Base-by-base conservation (phyloP, 1,140 invertebrate species). In the Drosophila virilis region DNA sequence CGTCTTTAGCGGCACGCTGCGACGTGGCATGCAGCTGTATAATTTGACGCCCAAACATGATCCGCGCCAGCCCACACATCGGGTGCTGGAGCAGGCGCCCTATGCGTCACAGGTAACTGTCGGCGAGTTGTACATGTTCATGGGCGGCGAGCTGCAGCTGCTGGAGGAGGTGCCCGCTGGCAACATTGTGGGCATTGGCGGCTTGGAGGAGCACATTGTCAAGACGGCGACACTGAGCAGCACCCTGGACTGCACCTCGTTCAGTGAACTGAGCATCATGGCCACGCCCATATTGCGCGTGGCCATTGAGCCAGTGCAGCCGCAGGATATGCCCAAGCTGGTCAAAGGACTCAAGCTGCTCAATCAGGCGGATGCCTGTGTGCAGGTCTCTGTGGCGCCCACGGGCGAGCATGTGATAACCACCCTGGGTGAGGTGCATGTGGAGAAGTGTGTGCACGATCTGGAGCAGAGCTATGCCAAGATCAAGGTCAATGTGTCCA, bases 371-470 rank as follows among this genome's bases (percentile, higher is more conserved):
- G 98, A 99, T 93, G 96, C 97, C 1, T 98, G 97, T 93, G 98
- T 98, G 0, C 94, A 98, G 91, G 96, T 98, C 4, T 93, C 97
- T 7, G 93, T 98, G 9, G 97, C 98, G 93, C 97, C 99, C 86
- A 98, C 96, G 8, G 99, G 99, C 0, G 98, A 99, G 92, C 96
- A 99, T 91, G 97, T 99, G 1, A 93, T 99, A n/a, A 95, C 97
- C 4, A 99, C 98, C 0, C 97, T 98, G 8, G 99, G 99, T 0
- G 98, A 99, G 94, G 97, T 99, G 7, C 99, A 99, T 93, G 93
- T 99, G 38, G 97, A 99, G 91, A 96, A 98, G 80, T 99, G 99
- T 94, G 90, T 98, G 1, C 95, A 97, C 79, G 97, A 98, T 93
- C 93, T 99, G 8, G 94, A 94, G 80, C 93, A 93, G 50, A 94